These are phyloP conservation scores for Melangyna quadrimaculata DNA, from an alignment of 2,888 invertebrate genomes.

Conservation along the genomic window DNA sequence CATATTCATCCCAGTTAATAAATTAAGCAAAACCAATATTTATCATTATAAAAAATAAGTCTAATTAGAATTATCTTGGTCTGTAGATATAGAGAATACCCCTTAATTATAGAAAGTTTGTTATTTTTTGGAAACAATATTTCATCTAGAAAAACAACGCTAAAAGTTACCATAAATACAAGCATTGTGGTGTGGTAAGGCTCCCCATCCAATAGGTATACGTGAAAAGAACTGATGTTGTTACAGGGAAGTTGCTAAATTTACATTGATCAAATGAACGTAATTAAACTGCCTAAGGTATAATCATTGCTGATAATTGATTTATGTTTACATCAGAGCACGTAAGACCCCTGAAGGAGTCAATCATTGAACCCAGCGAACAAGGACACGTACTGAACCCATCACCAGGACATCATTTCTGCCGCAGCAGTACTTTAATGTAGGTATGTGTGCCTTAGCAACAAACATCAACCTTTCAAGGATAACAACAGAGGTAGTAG, in stretches of 20 bases:
- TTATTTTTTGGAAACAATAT: neutral
- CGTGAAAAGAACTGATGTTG: constrained; percentile 21
- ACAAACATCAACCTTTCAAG: constrained; percentile 63
- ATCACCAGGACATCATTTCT: neutral
- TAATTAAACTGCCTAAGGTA: constrained; percentile 74
- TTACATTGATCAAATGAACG: constrained; percentile 67
- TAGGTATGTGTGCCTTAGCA: constrained; percentile 35
- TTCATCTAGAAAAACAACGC: neutral
- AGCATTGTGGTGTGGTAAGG: neutral
- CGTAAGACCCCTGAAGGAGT: constrained; percentile 67
- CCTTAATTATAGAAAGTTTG: neutral
- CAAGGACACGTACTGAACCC: constrained; percentile 30
- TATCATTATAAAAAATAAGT: too few species aligned
- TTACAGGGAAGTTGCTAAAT: constrained; percentile 65
- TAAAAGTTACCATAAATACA: neutral
- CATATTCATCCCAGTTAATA: too few species aligned
- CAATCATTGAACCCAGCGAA: constrained; percentile 67
- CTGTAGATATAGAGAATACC: too few species aligned
- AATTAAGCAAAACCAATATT: too few species aligned
- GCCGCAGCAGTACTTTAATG: neutral
- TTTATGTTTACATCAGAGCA: constrained; percentile 74
- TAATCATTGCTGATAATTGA: constrained; percentile 75
- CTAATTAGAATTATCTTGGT: too few species aligned
- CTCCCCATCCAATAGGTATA: neutral
- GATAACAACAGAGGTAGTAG: constrained; percentile 26